Base-by-base conservation (phyloP, 2,113 vertebrate genomes). In the Notothenia rossii region DNA sequence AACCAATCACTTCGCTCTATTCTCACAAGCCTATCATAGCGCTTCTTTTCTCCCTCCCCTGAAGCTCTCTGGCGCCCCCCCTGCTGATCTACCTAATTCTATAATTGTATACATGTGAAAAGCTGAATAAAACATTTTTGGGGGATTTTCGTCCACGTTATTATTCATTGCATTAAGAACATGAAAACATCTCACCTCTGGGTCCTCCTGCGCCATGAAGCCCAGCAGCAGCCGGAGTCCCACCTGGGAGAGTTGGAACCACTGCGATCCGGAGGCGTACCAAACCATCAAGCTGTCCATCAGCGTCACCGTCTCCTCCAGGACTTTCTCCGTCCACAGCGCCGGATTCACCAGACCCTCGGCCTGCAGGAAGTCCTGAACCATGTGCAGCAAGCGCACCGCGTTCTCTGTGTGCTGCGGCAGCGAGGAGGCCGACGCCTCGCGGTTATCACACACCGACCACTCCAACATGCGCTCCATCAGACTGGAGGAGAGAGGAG, bases 391-490 rank as follows among this genome's bases (percentile, higher is more conserved):
- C 71, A 99, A 91, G 17, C 94, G 95, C 77, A 98, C 97, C 0
- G 96, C 98, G 77, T 99, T 99, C 94, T 99, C 97, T 10, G 96
- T 97, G 92, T 97, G 96, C 55, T 95, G 87, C 0, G 96, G 95
- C 69, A 98, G 86, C 9, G 91, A 92, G 69, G 87, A 93, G 0
- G 94, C 86, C 79, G 97, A 96, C 0, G 96, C 94, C 85, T 99
- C 98, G 75, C 96, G 96, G 82, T 97, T 98, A 69, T 98, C 98
- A 9, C 92, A 94, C 88, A 99, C 96, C 0, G 97, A 95, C 95
- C 95, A 97, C 86, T 99, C 97, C 91, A 99, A 85, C 97, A 99
- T 99, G 45, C 97, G 97, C 88, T 99, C 98, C 89, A 99, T 94
- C 40, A 99, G 95, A 84, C 98, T 99, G 15, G 5, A 91, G 65